phyloP scores from a whole-genome alignment of 2,888 invertebrate species.

The Lutraria lutraria region DNA sequence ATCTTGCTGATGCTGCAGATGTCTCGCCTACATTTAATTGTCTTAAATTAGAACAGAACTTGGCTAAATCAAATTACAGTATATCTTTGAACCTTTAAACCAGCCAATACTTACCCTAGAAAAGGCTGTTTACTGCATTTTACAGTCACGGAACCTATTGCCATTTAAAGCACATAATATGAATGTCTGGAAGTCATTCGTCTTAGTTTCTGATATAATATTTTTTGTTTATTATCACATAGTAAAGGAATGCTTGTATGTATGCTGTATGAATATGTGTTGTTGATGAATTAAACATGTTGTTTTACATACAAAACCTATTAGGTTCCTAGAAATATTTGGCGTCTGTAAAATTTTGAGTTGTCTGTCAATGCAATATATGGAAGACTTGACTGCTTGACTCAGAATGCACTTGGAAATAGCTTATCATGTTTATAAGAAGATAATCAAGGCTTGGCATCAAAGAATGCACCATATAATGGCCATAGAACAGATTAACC shows the following conservation, averaged over 20 bases:
- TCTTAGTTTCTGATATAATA: no score
- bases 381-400: neutral
- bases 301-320: neutral
- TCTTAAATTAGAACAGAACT: neutral
- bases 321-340: neutral
- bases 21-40: constrained; percentile 1
- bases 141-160: neutral
- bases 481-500: neutral
- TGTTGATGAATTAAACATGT: neutral
- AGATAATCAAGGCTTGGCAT: neutral
- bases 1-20: neutral
- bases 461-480: neutral
- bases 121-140: constrained; percentile 1
- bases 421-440: neutral
- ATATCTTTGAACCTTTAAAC: neutral
- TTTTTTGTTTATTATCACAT: no score
- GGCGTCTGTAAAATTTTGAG: neutral
- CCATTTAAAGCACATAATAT: neutral
- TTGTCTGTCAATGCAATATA: neutral
- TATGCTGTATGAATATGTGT: neutral
- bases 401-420: neutral
- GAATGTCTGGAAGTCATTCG: no score
- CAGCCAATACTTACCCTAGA: neutral
- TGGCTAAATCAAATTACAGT: constrained; percentile 6
- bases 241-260: neutral